Conservation (phyloP, 1,140 invertebrate genomes). For the Propsilocerus akamusi region DNA sequence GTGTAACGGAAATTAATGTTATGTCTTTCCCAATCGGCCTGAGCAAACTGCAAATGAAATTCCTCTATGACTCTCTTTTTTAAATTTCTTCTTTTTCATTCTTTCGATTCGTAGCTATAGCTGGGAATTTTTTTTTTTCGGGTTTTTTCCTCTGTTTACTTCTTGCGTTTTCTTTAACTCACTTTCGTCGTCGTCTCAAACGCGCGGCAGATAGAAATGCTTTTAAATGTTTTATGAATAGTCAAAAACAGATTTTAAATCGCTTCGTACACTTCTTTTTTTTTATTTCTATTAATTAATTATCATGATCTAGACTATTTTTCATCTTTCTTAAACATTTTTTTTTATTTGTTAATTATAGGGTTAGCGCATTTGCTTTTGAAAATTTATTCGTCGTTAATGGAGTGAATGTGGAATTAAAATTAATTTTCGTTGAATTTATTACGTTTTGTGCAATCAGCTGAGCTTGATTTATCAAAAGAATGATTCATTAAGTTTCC, state of each 20-base stretch:
- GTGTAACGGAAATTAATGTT: no score
- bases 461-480: not conserved
- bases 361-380: not conserved
- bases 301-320: not conserved
- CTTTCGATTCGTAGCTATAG: no score
- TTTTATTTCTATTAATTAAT: not conserved
- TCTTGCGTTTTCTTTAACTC: no score
- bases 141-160: no score
- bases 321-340: not conserved
- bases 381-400: constrained; percentile 14
- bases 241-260: not conserved
- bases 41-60: no score
- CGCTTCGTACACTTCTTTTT: not conserved
- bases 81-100: no score
- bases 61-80: no score
- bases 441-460: not conserved
- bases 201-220: not conserved
- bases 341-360: constrained; percentile 1
- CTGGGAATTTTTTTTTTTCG: no score
- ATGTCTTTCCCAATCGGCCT: no score
- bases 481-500: not conserved
- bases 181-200: no score
- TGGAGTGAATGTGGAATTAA: no score
- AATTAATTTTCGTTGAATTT: constrained; percentile 9
- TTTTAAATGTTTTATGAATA: not conserved